phyloP scores from a whole-genome alignment of 2,113 vertebrate species.

The Willisornis vidua region DNA sequence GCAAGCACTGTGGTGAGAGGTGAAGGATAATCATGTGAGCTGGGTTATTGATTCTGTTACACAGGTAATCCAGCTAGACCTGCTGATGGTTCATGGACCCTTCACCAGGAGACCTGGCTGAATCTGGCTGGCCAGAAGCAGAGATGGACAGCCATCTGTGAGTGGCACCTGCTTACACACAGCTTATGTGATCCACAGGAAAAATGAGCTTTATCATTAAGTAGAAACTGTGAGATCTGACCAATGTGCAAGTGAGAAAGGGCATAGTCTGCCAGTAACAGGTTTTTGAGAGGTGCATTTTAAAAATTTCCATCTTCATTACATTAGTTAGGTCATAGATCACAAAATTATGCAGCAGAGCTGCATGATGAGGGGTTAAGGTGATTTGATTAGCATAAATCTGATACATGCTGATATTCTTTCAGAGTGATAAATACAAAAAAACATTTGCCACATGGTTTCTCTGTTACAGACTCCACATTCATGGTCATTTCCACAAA shows the following conservation, averaged over 20 bases:
- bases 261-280: neutral
- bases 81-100: neutral
- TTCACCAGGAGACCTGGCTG: neutral
- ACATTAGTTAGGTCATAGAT: neutral
- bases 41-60: neutral
- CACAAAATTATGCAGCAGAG: neutral
- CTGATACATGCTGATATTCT: neutral
- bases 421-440: neutral
- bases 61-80: neutral
- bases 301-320: neutral
- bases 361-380: neutral
- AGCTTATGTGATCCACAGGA: neutral
- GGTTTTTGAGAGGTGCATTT: neutral
- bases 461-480: neutral
- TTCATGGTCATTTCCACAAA: neutral
- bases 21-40: neutral
- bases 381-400: neutral
- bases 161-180: neutral
- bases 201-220: neutral
- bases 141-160: neutral
- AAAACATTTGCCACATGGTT: neutral
- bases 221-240: neutral
- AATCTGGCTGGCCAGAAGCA: neutral
- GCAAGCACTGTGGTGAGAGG: neutral
- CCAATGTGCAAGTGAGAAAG: neutral